These are phyloP conservation scores for Noctua fimbriata DNA, from an alignment of 2,888 invertebrate genomes.

Conservation along the genomic window DNA sequence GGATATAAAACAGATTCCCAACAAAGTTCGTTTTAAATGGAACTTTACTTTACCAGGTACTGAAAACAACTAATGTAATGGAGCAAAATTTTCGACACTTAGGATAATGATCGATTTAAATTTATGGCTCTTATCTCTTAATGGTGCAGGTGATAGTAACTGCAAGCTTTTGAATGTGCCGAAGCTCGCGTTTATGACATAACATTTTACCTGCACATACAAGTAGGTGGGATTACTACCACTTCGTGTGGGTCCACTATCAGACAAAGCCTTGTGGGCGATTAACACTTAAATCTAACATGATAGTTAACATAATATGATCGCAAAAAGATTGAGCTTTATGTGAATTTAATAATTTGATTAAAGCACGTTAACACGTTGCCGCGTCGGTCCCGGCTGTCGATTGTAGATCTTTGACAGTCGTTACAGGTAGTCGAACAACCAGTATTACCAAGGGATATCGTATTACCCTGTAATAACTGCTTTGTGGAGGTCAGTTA, in stretches of 20 bases:
- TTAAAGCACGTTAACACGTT: too few species aligned
- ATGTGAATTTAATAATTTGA: too few species aligned
- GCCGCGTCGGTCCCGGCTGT: too few species aligned
- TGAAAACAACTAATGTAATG: conserved; percentile 13
- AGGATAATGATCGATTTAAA: conserved; percentile 15
- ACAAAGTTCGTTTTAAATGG: not conserved
- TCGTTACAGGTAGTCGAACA: too few species aligned
- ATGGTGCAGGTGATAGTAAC: not conserved
- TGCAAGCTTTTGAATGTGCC: conserved; percentile 12
- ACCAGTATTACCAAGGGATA: too few species aligned
- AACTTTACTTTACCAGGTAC: not conserved
- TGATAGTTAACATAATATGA: not conserved
- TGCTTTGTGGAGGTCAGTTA: too few species aligned
- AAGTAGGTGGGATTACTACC: not conserved
- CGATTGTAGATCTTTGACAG: too few species aligned
- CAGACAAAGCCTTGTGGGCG: not conserved
- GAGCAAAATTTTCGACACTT: conserved; percentile 6
- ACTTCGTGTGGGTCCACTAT: not conserved
- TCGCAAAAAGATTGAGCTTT: too few species aligned
- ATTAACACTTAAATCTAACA: not conserved
- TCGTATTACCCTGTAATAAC: too few species aligned
- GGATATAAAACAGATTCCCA: not conserved
- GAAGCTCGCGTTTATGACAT: not conserved
- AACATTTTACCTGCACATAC: too few species aligned
- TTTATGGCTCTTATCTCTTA: conserved; percentile 19